These are phyloP conservation scores for Scytalopus superciliaris DNA, from an alignment of 2,113 vertebrate species.

Conservation along the genomic window DNA sequence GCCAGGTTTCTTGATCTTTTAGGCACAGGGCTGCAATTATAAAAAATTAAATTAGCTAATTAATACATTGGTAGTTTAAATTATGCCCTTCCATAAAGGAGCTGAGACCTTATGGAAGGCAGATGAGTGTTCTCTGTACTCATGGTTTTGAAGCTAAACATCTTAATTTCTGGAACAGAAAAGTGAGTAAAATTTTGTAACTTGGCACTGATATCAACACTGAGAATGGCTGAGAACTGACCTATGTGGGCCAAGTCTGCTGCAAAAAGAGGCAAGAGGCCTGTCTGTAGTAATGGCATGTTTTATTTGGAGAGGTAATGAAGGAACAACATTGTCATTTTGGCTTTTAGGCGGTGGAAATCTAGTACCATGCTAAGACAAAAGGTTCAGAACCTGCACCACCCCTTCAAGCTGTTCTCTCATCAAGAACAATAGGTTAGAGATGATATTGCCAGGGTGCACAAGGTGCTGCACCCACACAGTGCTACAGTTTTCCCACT, in stretches of 20 bases:
- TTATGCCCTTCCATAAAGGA: neutral
- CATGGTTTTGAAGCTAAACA: neutral
- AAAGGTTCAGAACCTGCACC: neutral
- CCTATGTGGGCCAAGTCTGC: neutral
- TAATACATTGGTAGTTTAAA: slow-evolving; percentile 23
- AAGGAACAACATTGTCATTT: neutral
- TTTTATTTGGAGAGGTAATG: neutral
- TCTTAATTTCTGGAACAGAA: neutral
- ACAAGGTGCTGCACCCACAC: fast-evolving
- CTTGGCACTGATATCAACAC: neutral
- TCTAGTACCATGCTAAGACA: neutral
- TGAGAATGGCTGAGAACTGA: neutral
- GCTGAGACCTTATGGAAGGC: neutral
- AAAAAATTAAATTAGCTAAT: slow-evolving; percentile 44
- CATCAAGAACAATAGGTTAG: neutral
- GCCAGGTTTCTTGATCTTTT: slow-evolving; percentile 5
- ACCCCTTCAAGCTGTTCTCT: neutral
- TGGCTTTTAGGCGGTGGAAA: neutral
- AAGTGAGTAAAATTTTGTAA: neutral
- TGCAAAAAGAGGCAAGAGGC: neutral
- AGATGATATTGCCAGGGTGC: neutral
- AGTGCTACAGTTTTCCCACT: neutral
- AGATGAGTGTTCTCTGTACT: neutral
- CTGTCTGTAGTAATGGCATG: too few relatives aligned
- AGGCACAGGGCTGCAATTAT: neutral